Conservation (phyloP, 2,113 vertebrate species). For the Lota lota region DNA sequence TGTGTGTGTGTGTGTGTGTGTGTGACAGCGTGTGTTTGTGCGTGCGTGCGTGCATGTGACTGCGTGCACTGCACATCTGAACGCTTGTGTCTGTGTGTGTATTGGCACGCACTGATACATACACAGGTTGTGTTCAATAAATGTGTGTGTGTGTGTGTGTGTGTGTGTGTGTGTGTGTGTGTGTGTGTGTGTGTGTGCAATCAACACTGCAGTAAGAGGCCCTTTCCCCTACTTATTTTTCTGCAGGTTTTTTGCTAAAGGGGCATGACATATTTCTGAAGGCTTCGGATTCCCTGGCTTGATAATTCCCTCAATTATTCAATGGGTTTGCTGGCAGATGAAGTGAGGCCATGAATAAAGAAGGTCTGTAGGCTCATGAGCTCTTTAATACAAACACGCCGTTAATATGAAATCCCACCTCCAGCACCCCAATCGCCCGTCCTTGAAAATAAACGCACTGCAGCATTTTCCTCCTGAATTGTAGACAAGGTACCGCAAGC, state of each 20-base stretch:
- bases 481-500: slow-evolving; percentile 9
- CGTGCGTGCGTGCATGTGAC: slow-evolving; percentile 38
- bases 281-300: slow-evolving; percentile 65
- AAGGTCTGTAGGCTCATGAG: slow-evolving; percentile 55
- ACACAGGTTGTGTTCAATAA: slow-evolving; percentile 23
- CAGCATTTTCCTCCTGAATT: slow-evolving; percentile 1
- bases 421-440: slow-evolving; percentile 24
- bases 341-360: slow-evolving; percentile 64
- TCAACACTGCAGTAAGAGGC: slow-evolving; percentile 43
- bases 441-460: slow-evolving; percentile 43
- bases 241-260: slow-evolving; percentile 55
- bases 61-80: neutral
- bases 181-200: slow-evolving; percentile 11
- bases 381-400: slow-evolving; percentile 47
- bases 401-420: slow-evolving; percentile 46
- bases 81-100: slow-evolving; percentile 32
- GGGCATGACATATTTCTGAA: slow-evolving; percentile 72
- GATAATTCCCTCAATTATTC: slow-evolving; percentile 74
- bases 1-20: slow-evolving; percentile 8
- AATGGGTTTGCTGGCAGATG: slow-evolving; percentile 59
- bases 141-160: neutral
- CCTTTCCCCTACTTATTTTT: slow-evolving; percentile 18
- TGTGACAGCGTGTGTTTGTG: slow-evolving; percentile 28
- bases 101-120: slow-evolving; percentile 13
- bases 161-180: neutral